Evolutionary conservation across 2,888 invertebrate species (phyloP).

Genomic region (Euclidia mi): DNA sequence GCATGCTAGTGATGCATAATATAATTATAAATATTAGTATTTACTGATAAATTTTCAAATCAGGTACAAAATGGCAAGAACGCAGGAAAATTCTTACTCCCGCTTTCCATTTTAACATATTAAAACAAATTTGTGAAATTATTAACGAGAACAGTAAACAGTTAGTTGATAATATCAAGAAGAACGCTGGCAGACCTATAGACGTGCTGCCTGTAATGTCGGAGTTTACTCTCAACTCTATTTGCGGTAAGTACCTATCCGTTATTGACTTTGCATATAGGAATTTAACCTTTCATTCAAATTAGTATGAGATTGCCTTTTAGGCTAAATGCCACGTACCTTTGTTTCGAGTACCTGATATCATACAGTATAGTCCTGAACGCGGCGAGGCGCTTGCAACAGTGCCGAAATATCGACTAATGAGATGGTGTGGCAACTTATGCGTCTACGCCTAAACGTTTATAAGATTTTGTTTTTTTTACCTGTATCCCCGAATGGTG

Average conservation of each 20-base stretch:
- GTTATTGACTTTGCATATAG: no score
- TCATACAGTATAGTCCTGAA: no score
- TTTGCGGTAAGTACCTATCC: slow-evolving; percentile 91
- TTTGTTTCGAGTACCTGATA: no score
- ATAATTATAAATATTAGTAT: background rate
- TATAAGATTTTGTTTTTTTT: no score
- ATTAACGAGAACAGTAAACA: slow-evolving; percentile 82
- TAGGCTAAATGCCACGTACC: no score
- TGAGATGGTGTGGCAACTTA: background rate
- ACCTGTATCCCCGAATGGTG: no score
- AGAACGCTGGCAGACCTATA: slow-evolving; percentile 63
- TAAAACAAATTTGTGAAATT: slow-evolving; percentile 80
- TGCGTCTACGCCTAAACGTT: no score
- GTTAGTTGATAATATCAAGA: slow-evolving; percentile 70
- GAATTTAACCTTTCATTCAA: no score
- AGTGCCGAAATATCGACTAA: no score
- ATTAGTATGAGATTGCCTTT: no score
- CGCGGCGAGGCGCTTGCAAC: no score
- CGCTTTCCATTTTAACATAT: slow-evolving; percentile 91
- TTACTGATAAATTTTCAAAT: slow-evolving; percentile 7
- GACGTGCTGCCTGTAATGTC: slow-evolving; percentile 90
- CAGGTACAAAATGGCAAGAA: slow-evolving; percentile 90
- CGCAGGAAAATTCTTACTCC: slow-evolving; percentile 91
- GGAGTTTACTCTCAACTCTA: slow-evolving; percentile 89
- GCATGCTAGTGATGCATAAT: no score